Evolutionary conservation across 1,140 invertebrate species (phyloP), one percentile per base, ranked within the genome.

Genomic region (Drosophila mauritiana): DNA sequence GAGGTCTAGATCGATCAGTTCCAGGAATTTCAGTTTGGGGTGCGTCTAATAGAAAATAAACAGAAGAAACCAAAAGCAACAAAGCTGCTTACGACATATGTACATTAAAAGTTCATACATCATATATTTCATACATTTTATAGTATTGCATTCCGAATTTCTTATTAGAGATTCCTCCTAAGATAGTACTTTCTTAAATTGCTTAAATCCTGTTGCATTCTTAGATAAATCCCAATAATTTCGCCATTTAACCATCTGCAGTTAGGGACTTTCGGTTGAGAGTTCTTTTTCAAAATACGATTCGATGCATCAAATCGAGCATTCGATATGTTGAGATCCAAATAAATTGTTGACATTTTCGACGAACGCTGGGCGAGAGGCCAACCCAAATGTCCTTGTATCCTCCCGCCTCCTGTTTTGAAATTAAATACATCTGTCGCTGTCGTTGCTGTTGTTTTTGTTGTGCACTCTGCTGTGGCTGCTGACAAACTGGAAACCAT

Each of bases 401-500:
- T 11, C 49, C 27, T 34, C 39, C 64, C 67, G 70, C 70, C 72
- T 36, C 73, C 69, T 67, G 55, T 46, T 51, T 76, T 46, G 39
- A 48, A 54, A 61, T 76, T 65, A 74, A 81, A 82, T 64, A 89
- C 77, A 84, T 84, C 78, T 88, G 80, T 70, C 68, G 59, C 59
- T 77, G 77, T 48, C 64, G 39, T 42, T 48, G 52, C 46, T 43
- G 46, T 45, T 46, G 40, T 43, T 8, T 10, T 31, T 42, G 36
- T 73, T 4, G 1, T 46, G 22, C 20, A 11, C 20, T 10, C 27
- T 48, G 22, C 46, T 39, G 43, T 53, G 54, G 45, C 61, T 82
- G 80, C 80, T 84, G 69, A 84, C 80, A 86, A 78, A 89, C 84
- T 84, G 74, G 46, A 69, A 80, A 74, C 77, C 84, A 88, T 88